A percentile compares a stretch with the other conserved stretches of the same genome.
Evolutionary conservation across 2,797 vertebrate species (phyloP).

Genomic region (Chanos chanos): DNA sequence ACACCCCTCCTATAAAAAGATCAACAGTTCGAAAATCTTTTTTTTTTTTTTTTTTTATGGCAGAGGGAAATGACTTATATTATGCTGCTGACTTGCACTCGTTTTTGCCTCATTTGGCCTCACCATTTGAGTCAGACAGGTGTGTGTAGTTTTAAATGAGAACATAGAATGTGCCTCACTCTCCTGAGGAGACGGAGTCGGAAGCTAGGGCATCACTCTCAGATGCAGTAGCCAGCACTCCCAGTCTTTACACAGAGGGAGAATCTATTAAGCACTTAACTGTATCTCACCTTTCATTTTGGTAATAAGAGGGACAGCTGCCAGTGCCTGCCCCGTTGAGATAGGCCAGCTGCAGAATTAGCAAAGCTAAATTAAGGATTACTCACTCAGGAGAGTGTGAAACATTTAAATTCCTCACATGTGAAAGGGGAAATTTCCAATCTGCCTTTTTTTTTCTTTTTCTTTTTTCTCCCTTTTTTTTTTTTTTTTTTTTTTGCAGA

Average conservation of each 20-base stretch:
- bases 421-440: not conserved
- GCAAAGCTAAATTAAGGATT: constrained; percentile 33
- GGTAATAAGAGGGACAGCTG: constrained; percentile 28
- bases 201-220: not conserved
- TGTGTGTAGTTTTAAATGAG: too few species aligned
- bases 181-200: not conserved
- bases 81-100: too few species aligned
- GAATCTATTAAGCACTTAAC: constrained; percentile 31
- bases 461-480: too few species aligned
- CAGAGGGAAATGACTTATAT: too few species aligned
- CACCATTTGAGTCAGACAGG: too few species aligned
- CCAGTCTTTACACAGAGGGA: constrained; percentile 14
- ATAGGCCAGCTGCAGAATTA: constrained; percentile 27
- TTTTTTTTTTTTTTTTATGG: too few species aligned
- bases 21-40: too few species aligned
- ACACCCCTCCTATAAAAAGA: too few species aligned
- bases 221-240: not conserved
- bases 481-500: constrained; percentile 15
- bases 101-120: too few species aligned
- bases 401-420: constrained; percentile 3
- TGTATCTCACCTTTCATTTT: constrained; percentile 32
- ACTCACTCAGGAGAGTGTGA: constrained; percentile 21
- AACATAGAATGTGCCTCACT: constrained; percentile 30
- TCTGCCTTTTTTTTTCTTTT: not conserved
- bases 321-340: constrained; percentile 26